These are phyloP conservation scores for Copidosoma aretas DNA, from an alignment of 2,888 invertebrate genomes.

Conservation along the genomic window DNA sequence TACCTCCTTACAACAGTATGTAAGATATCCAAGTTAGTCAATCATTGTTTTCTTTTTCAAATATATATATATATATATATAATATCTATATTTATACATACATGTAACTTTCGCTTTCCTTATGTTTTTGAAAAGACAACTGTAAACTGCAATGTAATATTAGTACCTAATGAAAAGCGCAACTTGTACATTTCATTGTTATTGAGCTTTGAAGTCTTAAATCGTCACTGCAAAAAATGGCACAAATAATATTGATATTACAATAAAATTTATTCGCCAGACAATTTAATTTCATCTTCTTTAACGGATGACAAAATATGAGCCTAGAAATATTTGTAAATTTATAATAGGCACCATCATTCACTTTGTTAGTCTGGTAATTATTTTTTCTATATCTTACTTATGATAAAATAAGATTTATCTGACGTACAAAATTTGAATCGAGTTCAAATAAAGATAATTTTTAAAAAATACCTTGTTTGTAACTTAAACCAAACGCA, in stretches of 20 bases:
- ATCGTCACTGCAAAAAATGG: constrained; percentile 31
- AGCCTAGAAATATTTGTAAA: too few species aligned
- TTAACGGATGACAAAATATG: too few species aligned
- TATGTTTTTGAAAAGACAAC: background rate
- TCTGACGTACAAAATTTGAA: constrained; percentile 15
- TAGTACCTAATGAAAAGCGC: constrained; percentile 2
- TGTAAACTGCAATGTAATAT: constrained; percentile 4
- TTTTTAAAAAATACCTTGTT: too few species aligned
- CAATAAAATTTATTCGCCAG: too few species aligned
- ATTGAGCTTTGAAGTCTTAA: constrained; percentile 24
- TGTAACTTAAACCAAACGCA: constrained; percentile 8
- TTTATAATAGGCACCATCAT: too few species aligned
- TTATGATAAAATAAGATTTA: constrained; percentile 4
- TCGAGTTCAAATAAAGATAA: constrained; percentile 1
- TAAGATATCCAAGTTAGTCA: too few species aligned
- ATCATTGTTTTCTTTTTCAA: constrained; percentile 11
- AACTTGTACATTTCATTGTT: constrained; percentile 26
- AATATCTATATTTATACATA: constrained; percentile 5
- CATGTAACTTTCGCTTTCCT: background rate
- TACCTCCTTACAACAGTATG: too few species aligned
- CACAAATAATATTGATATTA: background rate
- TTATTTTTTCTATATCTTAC: too few species aligned
- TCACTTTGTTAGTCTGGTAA: too few species aligned
- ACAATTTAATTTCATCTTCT: too few species aligned
- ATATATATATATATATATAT: constrained; percentile 5